A percentile compares a stretch with the other conserved stretches of the same genome.
phyloP scores from a whole-genome alignment of 2,113 vertebrate species.

The Gobius niger region DNA sequence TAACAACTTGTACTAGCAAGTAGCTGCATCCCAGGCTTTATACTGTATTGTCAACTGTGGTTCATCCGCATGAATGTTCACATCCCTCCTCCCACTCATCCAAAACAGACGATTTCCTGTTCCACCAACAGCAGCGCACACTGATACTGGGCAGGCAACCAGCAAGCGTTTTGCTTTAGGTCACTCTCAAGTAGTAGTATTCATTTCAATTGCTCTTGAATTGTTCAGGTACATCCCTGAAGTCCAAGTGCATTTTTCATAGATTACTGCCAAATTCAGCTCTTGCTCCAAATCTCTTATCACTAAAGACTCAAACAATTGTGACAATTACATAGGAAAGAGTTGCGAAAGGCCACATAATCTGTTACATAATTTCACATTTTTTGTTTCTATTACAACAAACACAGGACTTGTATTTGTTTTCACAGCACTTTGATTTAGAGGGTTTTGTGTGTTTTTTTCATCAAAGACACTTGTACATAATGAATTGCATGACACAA shows the following conservation, averaged over 20 bases:
- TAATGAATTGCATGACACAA: no score
- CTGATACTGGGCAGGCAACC: conserved; percentile 25
- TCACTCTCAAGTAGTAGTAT: conserved; percentile 35
- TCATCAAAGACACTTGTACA: no score
- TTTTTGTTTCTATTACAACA: no score
- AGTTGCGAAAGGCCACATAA: neutral
- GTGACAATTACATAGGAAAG: conserved; percentile 25
- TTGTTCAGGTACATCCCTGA: conserved; percentile 18
- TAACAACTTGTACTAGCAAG: no score
- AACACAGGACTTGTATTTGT: no score
- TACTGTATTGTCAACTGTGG: conserved; percentile 25
- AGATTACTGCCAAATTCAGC: conserved; percentile 13
- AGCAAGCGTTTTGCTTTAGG: conserved; percentile 16
- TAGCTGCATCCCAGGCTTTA: neutral
- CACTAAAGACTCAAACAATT: conserved; percentile 3
- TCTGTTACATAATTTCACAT: no score
- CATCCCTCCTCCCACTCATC: conserved; percentile 16
- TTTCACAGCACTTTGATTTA: no score
- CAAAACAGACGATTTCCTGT: conserved; percentile 19
- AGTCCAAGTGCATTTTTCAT: neutral
- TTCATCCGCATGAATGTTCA: conserved; percentile 7
- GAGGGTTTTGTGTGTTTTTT: no score
- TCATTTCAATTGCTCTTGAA: conserved; percentile 33
- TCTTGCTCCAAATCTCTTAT: conserved; percentile 9
- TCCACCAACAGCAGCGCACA: conserved; percentile 26